These are phyloP conservation scores for Orthonyx spaldingii DNA, from an alignment of 2,113 vertebrate species.

Conservation along the genomic window DNA sequence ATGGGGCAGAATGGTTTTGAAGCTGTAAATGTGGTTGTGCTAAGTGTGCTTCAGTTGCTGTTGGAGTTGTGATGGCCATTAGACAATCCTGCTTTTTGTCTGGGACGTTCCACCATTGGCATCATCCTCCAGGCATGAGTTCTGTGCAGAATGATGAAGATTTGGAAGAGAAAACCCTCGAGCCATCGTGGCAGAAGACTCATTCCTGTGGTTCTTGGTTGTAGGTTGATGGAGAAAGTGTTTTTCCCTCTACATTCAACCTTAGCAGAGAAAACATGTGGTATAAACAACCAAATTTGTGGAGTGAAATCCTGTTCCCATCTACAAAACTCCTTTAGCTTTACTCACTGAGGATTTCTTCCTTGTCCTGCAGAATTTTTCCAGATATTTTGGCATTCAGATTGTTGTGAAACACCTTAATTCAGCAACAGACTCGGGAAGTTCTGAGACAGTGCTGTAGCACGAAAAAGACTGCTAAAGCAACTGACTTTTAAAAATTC, in stretches of 20 bases:
- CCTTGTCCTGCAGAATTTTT: background rate
- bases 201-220: background rate
- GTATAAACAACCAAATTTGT: fast-evolving
- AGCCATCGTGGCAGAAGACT: background rate
- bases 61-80: background rate
- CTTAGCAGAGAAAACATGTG: background rate
- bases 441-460: background rate
- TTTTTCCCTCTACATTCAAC: background rate
- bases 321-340: background rate
- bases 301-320: background rate
- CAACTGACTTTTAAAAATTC: background rate
- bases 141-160: background rate
- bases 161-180: background rate
- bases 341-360: background rate
- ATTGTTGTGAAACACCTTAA: background rate
- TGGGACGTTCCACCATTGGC: background rate
- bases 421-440: background rate
- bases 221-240: background rate
- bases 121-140: background rate
- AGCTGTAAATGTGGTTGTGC: background rate
- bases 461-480: background rate
- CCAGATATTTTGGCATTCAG: background rate
- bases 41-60: background rate
- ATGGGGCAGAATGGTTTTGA: background rate
- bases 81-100: background rate